A percentile compares a stretch with the other conserved stretches of the same genome.
Conservation (phyloP, 1,140 invertebrate species). For the Cardiocondyla obscurior region DNA sequence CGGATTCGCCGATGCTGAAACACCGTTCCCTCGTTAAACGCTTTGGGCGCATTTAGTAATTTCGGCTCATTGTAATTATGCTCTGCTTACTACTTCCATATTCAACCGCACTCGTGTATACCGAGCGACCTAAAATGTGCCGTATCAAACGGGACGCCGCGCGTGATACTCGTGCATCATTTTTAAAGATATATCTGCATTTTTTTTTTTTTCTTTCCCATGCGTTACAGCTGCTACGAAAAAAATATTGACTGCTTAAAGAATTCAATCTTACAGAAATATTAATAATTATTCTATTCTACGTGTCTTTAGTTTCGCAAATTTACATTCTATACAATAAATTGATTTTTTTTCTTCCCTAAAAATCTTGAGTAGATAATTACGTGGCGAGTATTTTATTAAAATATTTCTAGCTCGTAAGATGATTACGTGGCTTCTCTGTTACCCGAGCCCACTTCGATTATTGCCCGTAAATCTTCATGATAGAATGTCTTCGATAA, state of each 20-base stretch:
- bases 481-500: slow-evolving; percentile 59
- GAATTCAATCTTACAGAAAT: background rate
- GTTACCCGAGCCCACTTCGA: slow-evolving; percentile 19
- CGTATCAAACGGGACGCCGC: slow-evolving; percentile 27
- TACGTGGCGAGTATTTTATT: no score
- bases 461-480: slow-evolving; percentile 55
- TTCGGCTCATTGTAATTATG: slow-evolving; percentile 57
- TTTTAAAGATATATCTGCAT: background rate
- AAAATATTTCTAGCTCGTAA: background rate
- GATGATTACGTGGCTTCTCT: background rate
- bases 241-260: background rate
- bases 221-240: background rate
- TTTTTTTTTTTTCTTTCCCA: background rate
- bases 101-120: slow-evolving; percentile 45
- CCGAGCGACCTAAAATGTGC: slow-evolving; percentile 37
- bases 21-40: slow-evolving; percentile 57
- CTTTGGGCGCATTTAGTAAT: slow-evolving; percentile 56
- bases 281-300: background rate
- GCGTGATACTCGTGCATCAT: background rate
- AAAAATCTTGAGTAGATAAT: background rate
- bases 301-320: no score
- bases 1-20: slow-evolving; percentile 57
- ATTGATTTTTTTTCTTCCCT: no score
- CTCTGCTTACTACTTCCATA: slow-evolving; percentile 55
- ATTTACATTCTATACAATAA: background rate